These are phyloP conservation scores for Micropoecilia bifurca DNA, from an alignment of 2,797 vertebrate species.

Conservation along the genomic window DNA sequence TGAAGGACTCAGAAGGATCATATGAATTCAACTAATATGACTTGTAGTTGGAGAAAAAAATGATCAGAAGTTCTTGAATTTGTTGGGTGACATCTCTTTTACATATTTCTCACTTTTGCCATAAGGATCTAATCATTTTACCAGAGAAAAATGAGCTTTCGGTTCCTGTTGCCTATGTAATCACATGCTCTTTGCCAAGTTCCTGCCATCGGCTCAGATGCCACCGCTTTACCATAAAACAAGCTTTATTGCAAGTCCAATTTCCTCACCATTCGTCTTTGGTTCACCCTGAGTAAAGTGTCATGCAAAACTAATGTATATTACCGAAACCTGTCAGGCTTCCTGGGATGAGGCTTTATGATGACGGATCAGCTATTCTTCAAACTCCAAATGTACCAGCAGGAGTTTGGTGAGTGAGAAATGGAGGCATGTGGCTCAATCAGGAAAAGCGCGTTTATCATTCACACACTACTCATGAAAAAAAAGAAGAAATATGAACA, in stretches of 20 bases:
- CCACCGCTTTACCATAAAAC: background rate
- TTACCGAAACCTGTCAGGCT: background rate
- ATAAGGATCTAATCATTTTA: too few relatives aligned
- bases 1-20: too few relatives aligned
- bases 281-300: background rate
- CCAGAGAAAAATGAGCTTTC: background rate
- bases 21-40: background rate
- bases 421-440: background rate
- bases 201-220: background rate
- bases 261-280: background rate
- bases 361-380: constrained; percentile 32
- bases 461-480: background rate
- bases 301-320: background rate
- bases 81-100: background rate
- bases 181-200: background rate
- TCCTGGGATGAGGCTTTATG: constrained; percentile 18
- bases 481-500: background rate
- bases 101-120: background rate
- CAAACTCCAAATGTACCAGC: constrained; percentile 29
- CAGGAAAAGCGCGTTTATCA: constrained; percentile 4
- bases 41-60: background rate
- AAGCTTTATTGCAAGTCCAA: background rate
- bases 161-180: background rate
- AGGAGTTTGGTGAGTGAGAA: constrained; percentile 17
- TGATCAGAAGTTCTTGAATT: background rate